A percentile compares a stretch with the other conserved stretches of the same genome.
Evolutionary conservation across 1,140 invertebrate genomes (phyloP).

Genomic region (Trypoxylus dichotomus): DNA sequence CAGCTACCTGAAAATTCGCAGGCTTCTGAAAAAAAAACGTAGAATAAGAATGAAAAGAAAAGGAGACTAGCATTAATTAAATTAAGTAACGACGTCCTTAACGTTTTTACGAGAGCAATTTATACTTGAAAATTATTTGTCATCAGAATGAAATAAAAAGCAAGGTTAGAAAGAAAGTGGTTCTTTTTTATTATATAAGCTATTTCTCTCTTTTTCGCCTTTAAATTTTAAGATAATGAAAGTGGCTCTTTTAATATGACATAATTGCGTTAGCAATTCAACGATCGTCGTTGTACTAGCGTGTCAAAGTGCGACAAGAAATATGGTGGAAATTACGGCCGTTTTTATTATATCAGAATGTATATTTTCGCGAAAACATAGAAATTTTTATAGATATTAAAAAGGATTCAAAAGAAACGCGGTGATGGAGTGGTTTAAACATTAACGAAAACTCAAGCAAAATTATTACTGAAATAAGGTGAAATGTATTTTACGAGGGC

Average conservation of each 20-base stretch:
- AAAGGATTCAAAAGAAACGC: too few relatives aligned
- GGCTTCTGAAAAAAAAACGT: background rate
- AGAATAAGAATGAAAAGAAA: background rate
- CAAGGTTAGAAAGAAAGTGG: background rate
- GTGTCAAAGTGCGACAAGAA: background rate
- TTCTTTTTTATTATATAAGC: background rate
- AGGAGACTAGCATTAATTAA: background rate
- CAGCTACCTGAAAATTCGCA: background rate
- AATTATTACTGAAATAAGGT: too few relatives aligned
- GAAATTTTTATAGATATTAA: background rate
- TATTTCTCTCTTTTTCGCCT: constrained; percentile 9
- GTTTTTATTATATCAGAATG: constrained; percentile 8
- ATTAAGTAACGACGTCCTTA: constrained; percentile 10
- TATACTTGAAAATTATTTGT: constrained; percentile 16
- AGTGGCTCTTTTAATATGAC: background rate
- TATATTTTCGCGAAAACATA: background rate
- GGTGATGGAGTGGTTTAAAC: too few relatives aligned
- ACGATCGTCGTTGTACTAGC: background rate
- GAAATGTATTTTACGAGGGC: too few relatives aligned
- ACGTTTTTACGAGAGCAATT: constrained; percentile 7
- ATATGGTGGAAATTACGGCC: background rate
- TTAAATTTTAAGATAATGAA: constrained; percentile 19
- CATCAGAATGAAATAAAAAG: constrained; percentile 11
- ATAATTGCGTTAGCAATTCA: background rate
- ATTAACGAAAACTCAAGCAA: too few relatives aligned